phyloP scores from a whole-genome alignment of 2,797 vertebrate species.

The Pseudotriccus pelzelni region DNA sequence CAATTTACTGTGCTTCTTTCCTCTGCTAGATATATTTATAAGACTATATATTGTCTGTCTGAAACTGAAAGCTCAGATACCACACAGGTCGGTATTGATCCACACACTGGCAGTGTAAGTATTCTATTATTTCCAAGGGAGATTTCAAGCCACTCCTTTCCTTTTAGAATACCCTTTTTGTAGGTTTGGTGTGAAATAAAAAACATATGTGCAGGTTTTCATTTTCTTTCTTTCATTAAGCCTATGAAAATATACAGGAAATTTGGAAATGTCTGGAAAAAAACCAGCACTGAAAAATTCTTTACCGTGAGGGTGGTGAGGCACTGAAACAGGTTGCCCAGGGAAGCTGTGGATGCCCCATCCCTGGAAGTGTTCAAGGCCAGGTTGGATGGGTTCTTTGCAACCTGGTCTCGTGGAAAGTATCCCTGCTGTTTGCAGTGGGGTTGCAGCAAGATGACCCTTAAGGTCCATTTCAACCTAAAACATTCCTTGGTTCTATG shows the following conservation, averaged over 20 bases:
- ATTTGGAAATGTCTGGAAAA: background rate
- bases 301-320: background rate
- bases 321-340: background rate
- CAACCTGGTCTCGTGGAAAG: background rate
- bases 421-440: background rate
- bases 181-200: background rate
- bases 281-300: background rate
- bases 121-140: background rate
- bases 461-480: too few relatives aligned
- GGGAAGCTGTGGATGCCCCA: background rate
- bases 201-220: background rate
- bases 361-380: background rate
- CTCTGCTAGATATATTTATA: background rate
- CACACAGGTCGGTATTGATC: background rate
- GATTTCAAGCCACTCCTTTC: background rate
- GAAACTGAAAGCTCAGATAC: background rate
- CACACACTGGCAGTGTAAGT: background rate
- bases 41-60: background rate
- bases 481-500: background rate
- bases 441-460: background rate
- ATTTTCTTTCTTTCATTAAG: background rate
- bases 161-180: background rate
- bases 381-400: background rate
- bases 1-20: background rate
- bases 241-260: background rate